These are phyloP conservation scores for Athalia cordata DNA, from an alignment of 2,888 invertebrate species.

Conservation along the genomic window DNA sequence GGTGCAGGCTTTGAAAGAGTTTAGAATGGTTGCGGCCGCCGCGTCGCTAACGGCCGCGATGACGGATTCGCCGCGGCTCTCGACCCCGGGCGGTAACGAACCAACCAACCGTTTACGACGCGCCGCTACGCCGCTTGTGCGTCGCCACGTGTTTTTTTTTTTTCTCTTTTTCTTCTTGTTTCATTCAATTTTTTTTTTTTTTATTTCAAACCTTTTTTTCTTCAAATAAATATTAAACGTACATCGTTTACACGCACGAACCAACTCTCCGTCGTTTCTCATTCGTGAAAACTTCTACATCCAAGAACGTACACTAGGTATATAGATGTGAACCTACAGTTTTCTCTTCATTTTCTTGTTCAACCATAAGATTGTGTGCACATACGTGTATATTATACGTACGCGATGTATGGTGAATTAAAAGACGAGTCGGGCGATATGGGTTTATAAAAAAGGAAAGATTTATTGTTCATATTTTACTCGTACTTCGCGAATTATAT, in stretches of 20 bases:
- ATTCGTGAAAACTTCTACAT: slow-evolving; percentile 1
- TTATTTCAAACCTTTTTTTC: background rate
- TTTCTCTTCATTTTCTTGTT: too few species aligned
- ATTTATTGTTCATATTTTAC: too few species aligned
- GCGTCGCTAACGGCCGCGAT: slow-evolving; percentile 43
- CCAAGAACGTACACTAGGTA: background rate
- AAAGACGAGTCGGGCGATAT: too few species aligned
- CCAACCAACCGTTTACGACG: slow-evolving; percentile 36
- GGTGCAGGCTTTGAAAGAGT: too few species aligned
- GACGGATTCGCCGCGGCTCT: slow-evolving; percentile 43
- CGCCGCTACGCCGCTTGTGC: background rate
- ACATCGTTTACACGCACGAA: slow-evolving; percentile 29
- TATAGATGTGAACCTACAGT: background rate
- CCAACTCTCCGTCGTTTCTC: slow-evolving; percentile 33
- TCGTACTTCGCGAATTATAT: too few species aligned
- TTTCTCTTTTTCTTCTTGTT: too few species aligned
- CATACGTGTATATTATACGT: too few species aligned
- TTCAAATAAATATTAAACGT: slow-evolving; percentile 38
- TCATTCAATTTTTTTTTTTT: too few species aligned
- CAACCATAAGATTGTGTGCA: too few species aligned
- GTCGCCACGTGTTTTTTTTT: slow-evolving; percentile 31
- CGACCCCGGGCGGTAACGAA: slow-evolving; percentile 41
- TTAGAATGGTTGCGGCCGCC: slow-evolving; percentile 45
- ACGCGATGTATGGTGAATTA: too few species aligned
- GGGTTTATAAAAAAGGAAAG: too few species aligned